Conservation (phyloP, 64 coral and sea anemone species). For the Montipora sp. region DNA sequence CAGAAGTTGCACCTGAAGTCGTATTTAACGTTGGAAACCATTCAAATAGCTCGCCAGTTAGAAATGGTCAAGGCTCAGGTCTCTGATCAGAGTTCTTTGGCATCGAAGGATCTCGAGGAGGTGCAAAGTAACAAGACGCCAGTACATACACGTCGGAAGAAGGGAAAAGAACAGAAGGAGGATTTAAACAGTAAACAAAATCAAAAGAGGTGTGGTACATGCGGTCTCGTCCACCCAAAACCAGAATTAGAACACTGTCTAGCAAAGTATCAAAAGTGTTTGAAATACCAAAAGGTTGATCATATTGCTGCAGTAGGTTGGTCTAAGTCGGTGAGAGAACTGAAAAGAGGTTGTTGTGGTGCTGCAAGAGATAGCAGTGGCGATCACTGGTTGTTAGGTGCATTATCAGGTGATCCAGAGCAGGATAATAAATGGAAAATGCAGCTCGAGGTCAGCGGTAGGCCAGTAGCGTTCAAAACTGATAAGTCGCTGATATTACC, state of each 20-base stretch:
- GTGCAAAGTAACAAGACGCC: neutral
- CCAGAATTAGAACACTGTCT: too few relatives aligned
- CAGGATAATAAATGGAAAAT: conserved; percentile 16
- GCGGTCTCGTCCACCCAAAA: neutral
- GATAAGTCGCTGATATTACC: conserved; percentile 17
- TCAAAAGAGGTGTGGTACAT: neutral
- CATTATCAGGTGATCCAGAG: neutral
- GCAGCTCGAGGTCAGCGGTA: neutral
- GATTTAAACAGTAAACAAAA: neutral
- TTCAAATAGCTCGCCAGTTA: conserved; percentile 5
- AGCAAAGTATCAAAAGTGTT: neutral
- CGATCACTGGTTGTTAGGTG: neutral
- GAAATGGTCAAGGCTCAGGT: conserved; percentile 9
- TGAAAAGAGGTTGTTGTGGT: neutral
- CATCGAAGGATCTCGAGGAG: neutral
- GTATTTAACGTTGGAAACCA: neutral
- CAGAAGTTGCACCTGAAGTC: conserved; percentile 16
- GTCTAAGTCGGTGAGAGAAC: neutral
- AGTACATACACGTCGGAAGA: neutral
- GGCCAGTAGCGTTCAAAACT: neutral
- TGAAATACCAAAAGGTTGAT: conserved; percentile 5
- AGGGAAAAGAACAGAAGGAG: neutral
- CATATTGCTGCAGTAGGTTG: conserved; percentile 1
- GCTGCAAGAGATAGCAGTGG: neutral
- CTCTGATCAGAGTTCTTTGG: neutral